Percentiles rank a stretch among this genome's conserved stretches.
Conservation (phyloP, 2,113 vertebrate species). For the Tetraodon nigroviridis region DNA sequence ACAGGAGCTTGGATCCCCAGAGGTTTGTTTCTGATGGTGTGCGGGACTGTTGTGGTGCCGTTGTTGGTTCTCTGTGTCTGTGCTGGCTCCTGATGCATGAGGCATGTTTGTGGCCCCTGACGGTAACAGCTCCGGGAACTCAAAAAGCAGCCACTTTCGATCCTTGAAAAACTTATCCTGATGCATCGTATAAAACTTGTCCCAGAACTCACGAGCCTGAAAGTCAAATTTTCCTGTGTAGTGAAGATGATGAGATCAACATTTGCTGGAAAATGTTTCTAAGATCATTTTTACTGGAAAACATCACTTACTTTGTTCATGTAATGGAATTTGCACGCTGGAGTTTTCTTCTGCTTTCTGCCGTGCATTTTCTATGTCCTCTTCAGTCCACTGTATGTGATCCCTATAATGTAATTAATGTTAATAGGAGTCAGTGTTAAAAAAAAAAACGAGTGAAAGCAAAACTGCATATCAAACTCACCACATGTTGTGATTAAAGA, state of each 20-base stretch:
- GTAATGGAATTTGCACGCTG: slow-evolving; percentile 64
- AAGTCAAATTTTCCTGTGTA: slow-evolving; percentile 81
- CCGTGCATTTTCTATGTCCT: slow-evolving; percentile 77
- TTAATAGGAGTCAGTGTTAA: neutral
- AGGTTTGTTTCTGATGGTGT: slow-evolving; percentile 12
- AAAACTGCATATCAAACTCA: slow-evolving; percentile 42
- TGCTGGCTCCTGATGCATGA: slow-evolving; percentile 1
- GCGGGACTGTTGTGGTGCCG: slow-evolving; percentile 9
- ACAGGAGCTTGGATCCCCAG: slow-evolving; percentile 4
- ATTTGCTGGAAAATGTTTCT: too few relatives aligned
- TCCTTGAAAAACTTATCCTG: slow-evolving; percentile 92
- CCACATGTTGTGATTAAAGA: slow-evolving; percentile 95
- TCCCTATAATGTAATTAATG: slow-evolving; percentile 77
- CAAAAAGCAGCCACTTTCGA: slow-evolving; percentile 88
- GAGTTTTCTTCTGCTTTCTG: slow-evolving; percentile 82
- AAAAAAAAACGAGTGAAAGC: neutral
- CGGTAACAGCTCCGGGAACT: slow-evolving; percentile 89
- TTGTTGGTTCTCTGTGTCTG: slow-evolving; percentile 8
- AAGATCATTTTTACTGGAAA: neutral
- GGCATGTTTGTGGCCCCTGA: slow-evolving; percentile 4
- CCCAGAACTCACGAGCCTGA: slow-evolving; percentile 85
- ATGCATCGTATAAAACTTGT: slow-evolving; percentile 86
- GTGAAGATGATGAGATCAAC: slow-evolving; percentile 13
- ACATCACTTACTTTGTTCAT: slow-evolving; percentile 78
- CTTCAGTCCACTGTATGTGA: slow-evolving; percentile 87